Evolutionary conservation across 2,888 invertebrate species (phyloP).

Genomic region (Oscheius sp.): DNA sequence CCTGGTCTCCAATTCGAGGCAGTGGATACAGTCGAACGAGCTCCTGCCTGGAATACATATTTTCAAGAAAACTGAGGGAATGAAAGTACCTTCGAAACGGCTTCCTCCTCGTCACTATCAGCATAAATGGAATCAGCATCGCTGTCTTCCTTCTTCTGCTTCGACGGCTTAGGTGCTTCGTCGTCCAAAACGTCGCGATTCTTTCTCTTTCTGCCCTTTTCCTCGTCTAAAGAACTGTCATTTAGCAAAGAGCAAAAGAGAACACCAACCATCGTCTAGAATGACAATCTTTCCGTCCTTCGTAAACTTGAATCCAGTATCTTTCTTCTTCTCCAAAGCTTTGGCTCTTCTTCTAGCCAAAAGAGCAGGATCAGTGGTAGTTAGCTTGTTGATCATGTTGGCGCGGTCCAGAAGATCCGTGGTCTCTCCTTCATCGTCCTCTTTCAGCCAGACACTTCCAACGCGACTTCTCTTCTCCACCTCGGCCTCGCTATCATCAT

Average conservation of each 20-base stretch:
- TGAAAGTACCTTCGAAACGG: conserved; percentile 31
- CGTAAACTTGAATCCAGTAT: conserved; percentile 61
- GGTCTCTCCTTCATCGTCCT: conserved; percentile 59
- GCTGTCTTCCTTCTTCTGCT: conserved; percentile 50
- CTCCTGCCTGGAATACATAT: conserved; percentile 4
- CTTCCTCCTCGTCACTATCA: conserved; percentile 46
- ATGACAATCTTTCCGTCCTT: conserved; percentile 64
- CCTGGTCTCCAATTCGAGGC: conserved; percentile 46
- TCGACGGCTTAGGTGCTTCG: conserved; percentile 32
- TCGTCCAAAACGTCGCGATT: conserved; percentile 52
- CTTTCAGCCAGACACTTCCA: conserved; percentile 62
- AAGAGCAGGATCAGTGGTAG: conserved; percentile 58
- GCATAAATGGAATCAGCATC: conserved; percentile 47
- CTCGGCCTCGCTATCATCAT: conserved; percentile 56
- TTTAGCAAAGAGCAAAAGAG: neutral
- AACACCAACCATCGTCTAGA: conserved; percentile 40
- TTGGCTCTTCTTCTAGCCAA: conserved; percentile 46
- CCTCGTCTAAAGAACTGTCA: conserved; percentile 21
- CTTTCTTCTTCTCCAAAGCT: conserved; percentile 49
- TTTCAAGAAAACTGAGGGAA: neutral
- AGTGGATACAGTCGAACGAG: conserved; percentile 28
- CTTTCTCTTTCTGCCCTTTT: conserved; percentile 44
- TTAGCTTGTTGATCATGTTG: conserved; percentile 59
- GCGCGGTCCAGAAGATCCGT: conserved; percentile 64
- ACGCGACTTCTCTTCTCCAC: conserved; percentile 51